Percentiles rank a stretch among this genome's conserved stretches.
phyloP scores from a whole-genome alignment of 2,113 vertebrate genomes.

The Myrmecophaga tridactyla region DNA sequence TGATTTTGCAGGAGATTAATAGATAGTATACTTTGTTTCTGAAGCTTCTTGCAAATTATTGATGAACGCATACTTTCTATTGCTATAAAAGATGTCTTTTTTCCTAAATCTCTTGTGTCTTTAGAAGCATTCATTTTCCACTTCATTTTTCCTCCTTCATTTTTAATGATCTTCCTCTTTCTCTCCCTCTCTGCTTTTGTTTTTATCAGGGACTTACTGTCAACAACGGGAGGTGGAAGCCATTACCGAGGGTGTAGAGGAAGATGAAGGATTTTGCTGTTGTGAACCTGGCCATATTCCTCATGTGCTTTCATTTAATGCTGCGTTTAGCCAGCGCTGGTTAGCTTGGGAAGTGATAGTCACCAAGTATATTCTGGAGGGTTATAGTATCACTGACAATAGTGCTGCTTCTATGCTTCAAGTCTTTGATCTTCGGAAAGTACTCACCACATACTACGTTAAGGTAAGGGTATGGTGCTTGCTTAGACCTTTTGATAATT shows the following conservation, averaged over 20 bases:
- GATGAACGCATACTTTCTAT: not conserved
- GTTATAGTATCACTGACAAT: constrained; percentile 93
- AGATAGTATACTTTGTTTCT: not conserved
- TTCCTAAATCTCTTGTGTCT: not conserved
- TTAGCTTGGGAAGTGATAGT: constrained; percentile 93
- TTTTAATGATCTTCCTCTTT: not conserved
- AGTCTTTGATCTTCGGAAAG: constrained; percentile 91
- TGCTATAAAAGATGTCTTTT: not conserved
- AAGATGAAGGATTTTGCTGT: constrained; percentile 93
- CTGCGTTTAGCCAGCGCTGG: constrained; percentile 92
- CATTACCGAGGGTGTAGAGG: constrained; percentile 92
- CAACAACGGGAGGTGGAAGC: constrained; percentile 93
- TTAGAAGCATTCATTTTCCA: not conserved
- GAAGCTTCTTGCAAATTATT: not conserved
- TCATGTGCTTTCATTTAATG: constrained; percentile 91
- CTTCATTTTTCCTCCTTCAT: not conserved
- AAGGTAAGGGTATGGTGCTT: constrained; percentile 81
- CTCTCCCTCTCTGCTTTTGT: not conserved
- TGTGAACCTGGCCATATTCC: constrained; percentile 92
- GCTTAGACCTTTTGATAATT: not conserved
- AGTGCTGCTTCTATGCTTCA: constrained; percentile 93
- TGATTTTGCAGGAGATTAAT: not conserved
- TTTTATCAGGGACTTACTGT: constrained; percentile 88
- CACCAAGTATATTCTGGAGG: constrained; percentile 91
- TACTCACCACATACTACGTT: constrained; percentile 92